These are phyloP conservation scores for Lymantria monacha DNA, from an alignment of 2,888 invertebrate genomes.

Conservation along the genomic window DNA sequence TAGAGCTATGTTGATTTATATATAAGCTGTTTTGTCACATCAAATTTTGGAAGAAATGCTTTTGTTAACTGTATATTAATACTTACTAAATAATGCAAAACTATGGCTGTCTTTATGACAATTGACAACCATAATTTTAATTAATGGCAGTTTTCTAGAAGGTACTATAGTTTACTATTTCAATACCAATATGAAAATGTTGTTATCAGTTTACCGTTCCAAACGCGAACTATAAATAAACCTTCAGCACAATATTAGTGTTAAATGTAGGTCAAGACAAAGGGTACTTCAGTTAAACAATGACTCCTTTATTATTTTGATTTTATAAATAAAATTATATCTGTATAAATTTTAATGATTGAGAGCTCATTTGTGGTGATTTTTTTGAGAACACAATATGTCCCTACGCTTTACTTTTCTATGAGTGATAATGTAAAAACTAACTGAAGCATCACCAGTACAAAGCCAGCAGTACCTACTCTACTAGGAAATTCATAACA, in stretches of 20 bases:
- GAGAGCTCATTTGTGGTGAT: no score
- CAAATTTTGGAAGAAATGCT: conserved; percentile 11
- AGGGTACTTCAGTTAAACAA: conserved; percentile 2
- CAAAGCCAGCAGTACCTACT: no score
- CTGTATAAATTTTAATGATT: no score
- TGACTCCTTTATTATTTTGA: no score
- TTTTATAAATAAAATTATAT: no score
- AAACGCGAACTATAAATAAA: conserved; percentile 11
- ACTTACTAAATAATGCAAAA: no score
- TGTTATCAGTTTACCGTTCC: conserved; percentile 23
- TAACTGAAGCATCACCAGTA: no score
- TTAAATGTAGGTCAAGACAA: conserved; percentile 10
- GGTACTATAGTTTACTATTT: not conserved
- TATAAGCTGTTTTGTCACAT: conserved; percentile 22
- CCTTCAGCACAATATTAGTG: conserved; percentile 16
- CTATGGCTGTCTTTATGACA: not conserved
- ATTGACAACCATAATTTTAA: not conserved
- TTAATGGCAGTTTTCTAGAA: not conserved
- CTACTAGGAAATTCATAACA: no score
- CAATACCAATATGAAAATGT: conserved; percentile 4
- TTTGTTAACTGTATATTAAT: not conserved
- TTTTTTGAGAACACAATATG: no score
- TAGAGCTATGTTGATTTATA: conserved; percentile 15
- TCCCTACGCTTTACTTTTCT: no score
- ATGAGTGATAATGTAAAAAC: no score